Conservation (phyloP, 2,797 vertebrate genomes). For the Zenarchopterus dispar region DNA sequence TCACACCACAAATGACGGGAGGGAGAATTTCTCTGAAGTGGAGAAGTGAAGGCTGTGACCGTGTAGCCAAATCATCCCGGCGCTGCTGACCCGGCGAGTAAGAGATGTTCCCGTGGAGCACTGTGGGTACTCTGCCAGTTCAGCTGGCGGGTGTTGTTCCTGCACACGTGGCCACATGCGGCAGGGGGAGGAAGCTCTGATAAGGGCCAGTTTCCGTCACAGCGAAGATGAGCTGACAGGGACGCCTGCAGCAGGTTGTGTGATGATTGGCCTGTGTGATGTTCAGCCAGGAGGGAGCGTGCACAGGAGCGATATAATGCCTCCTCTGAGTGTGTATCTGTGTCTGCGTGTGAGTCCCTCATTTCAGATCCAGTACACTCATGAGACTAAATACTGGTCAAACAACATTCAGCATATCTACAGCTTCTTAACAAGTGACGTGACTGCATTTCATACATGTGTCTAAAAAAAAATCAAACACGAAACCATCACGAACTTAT, state of each 20-base stretch:
- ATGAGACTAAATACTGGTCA: slow-evolving; percentile 3
- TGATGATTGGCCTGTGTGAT: slow-evolving; percentile 39
- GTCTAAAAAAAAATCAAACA: background rate
- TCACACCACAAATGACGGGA: slow-evolving; percentile 33
- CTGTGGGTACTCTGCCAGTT: slow-evolving; percentile 24
- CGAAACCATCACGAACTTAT: slow-evolving; percentile 19
- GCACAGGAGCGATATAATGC: slow-evolving; percentile 31
- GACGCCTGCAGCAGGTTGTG: slow-evolving; percentile 30
- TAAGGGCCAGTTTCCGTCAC: slow-evolving; percentile 23
- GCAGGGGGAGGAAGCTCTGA: slow-evolving; percentile 31
- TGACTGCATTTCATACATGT: background rate
- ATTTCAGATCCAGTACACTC: slow-evolving; percentile 10
- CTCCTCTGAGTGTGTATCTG: slow-evolving; percentile 13
- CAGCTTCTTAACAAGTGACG: slow-evolving; percentile 12
- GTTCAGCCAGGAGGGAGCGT: slow-evolving; percentile 54
- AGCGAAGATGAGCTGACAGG: slow-evolving; percentile 29
- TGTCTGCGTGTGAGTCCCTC: slow-evolving; percentile 10
- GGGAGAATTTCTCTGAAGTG: slow-evolving; percentile 11
- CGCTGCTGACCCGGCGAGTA: slow-evolving; percentile 22
- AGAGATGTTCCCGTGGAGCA: slow-evolving; percentile 36
- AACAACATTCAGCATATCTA: slow-evolving; percentile 15
- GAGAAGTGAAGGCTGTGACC: slow-evolving; percentile 22
- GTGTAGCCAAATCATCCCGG: slow-evolving; percentile 54
- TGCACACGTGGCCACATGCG: slow-evolving; percentile 35
- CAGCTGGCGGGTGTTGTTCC: slow-evolving; percentile 29